These are phyloP conservation scores for Circaetus gallicus DNA, from an alignment of 2,113 vertebrate species.

Conservation along the genomic window DNA sequence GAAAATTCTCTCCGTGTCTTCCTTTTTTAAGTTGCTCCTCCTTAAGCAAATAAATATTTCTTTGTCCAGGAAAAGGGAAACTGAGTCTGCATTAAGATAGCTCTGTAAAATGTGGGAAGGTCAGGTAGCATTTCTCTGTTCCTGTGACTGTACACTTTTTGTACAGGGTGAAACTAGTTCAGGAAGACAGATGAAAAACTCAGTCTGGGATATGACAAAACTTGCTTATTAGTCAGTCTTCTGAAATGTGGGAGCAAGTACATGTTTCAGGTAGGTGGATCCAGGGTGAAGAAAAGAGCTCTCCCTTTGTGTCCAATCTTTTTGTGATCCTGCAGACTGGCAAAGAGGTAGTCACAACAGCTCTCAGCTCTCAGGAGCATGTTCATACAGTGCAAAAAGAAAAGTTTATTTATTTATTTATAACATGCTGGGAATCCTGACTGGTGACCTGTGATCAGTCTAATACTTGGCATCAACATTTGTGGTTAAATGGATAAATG, in stretches of 20 bases:
- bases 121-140: background rate
- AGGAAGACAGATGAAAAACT: background rate
- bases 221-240: background rate
- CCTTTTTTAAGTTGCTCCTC: background rate
- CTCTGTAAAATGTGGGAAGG: background rate
- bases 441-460: background rate
- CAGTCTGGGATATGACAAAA: background rate
- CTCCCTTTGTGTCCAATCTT: background rate
- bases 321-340: background rate
- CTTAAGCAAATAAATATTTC: background rate
- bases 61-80: background rate
- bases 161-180: background rate
- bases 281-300: background rate
- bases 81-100: background rate
- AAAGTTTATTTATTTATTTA: background rate
- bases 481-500: background rate
- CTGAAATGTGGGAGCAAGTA: background rate
- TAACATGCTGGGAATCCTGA: background rate
- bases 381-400: background rate
- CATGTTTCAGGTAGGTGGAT: background rate
- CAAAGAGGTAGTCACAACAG: background rate
- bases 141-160: background rate
- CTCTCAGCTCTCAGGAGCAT: background rate
- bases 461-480: background rate
- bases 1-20: background rate